Base-by-base conservation (phyloP, 2,113 vertebrate species). In the Oriolus oriolus region DNA sequence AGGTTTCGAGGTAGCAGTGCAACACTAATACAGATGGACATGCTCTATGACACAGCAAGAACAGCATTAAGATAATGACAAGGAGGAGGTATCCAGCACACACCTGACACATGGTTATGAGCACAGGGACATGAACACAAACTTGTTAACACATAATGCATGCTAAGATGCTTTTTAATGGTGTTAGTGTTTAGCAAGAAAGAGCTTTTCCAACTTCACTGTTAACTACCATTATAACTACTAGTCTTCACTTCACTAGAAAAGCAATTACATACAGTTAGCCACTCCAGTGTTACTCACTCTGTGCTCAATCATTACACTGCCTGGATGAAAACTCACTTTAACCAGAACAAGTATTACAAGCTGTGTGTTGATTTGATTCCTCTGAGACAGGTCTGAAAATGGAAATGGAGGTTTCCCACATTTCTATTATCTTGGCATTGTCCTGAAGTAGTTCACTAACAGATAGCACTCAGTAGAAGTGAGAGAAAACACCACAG, bases 191-290 rank as follows among this genome's bases (percentile, higher is more conserved):
- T 60, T 54, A 84, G 30, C 39, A 78, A 66, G 50, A 81, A 90
- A 56, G 31, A 78, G 68, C 52, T 92, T 61, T 89, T 77, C 85
- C 54, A 90, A 91, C 73, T 74, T 94, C 10, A 68, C 17, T 78
- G 57, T 68, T 93, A 88, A 91, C 78, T 91, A 87, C 44, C 56
- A 89, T 70, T 69, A 13, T 54, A 93, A 90, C 63, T 54, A 66
- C 73, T 60, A 64, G 49, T 68, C n/a, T 90, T 91, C 50, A 73
- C 56, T 93, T 93, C 49, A 64, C 27, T 81, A 52, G 50, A 71
- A 89, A 30, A 95, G 49, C 31, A 81, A 84, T 93, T 89, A 64
- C 26, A 83, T 20, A 24, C 52, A 66, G 68, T 63, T 53, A 49
- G 57, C 79, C 68, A 79, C 50, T 77, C 33, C 80, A 82, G 4